phyloP scores from a whole-genome alignment of 2,888 invertebrate species.

The Aphidius colemani region DNA sequence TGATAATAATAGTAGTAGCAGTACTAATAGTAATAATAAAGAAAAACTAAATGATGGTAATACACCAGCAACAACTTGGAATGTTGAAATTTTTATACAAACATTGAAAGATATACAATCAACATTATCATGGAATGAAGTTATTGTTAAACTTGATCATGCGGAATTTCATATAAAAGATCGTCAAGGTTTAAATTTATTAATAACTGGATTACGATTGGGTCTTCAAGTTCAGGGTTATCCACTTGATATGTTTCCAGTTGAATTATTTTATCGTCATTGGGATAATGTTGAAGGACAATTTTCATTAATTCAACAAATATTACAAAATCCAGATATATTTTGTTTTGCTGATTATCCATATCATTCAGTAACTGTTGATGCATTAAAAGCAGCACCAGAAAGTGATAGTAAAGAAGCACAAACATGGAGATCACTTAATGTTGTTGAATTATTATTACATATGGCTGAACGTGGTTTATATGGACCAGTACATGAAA shows the following conservation, averaged over 20 bases:
- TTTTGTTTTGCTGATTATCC: slow-evolving; percentile 94
- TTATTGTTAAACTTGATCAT: slow-evolving; percentile 89
- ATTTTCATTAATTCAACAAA: slow-evolving; percentile 83
- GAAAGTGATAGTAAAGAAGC: slow-evolving; percentile 95
- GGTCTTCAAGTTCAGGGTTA: slow-evolving; percentile 80
- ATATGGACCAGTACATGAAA: slow-evolving; percentile 80
- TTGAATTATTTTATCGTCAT: slow-evolving; percentile 85
- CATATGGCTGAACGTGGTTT: slow-evolving; percentile 87
- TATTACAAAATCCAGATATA: slow-evolving; percentile 88
- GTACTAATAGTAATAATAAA: slow-evolving; percentile 34
- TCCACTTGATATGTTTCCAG: slow-evolving; percentile 77
- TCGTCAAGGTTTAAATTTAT: slow-evolving; percentile 79
- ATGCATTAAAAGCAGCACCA: slow-evolving; percentile 90
- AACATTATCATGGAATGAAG: slow-evolving; percentile 89
- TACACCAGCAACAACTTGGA: slow-evolving; percentile 74
- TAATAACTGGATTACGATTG: slow-evolving; percentile 80
- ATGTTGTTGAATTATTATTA: slow-evolving; percentile 86
- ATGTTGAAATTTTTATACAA: slow-evolving; percentile 90
- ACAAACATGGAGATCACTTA: slow-evolving; percentile 90
- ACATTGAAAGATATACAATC: slow-evolving; percentile 85
- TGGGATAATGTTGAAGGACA: slow-evolving; percentile 96
- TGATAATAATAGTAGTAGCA: slow-evolving; percentile 50
- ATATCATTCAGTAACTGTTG: slow-evolving; percentile 83
- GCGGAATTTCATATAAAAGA: slow-evolving; percentile 87
- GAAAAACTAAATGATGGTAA: slow-evolving; percentile 49